Base-by-base conservation (phyloP, 2,888 invertebrate genomes). In the Nebria brevicollis region DNA sequence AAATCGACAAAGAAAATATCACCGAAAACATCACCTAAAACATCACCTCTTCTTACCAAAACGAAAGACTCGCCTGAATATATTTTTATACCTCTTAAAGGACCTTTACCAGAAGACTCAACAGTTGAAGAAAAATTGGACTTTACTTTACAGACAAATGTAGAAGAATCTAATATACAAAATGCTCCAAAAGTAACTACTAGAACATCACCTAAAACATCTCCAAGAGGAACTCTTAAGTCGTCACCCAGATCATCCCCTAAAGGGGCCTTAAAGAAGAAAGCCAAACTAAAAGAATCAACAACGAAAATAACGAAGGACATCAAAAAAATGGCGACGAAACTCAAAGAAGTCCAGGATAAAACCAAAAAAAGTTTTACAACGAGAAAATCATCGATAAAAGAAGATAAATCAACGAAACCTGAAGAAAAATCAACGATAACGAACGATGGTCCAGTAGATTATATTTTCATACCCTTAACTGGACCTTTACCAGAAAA, bases 251-350 rank as follows among this genome's bases (percentile, higher is more conserved):
- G 25, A 11, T 11, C 5, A 20, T 34, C 70, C 11, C 70, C 70
- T 3, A 70, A 70, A 11, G 34, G 70, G 26, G 34, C 34, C 11
- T 34, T 70, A 70, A 70, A 70, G 13, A 26, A 70, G 15, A 70
- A 70, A 70, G 70, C 20, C 26, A 75, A 80, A 65, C 20, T 7
- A 8, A 80, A 80, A 80, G 80, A 80, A 20, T 5, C 72, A 65
- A 65, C 64, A 66, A 73, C 73, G 42, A 80, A 80, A 75, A 8
- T 80, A 75, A 64, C 75, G 11, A 80, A 80, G 65, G 75, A 80
- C 75, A 73, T 78, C 25, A 78, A 78, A 66, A 80, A 80, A 15
- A 42, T 80, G 26, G 75, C 75, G n/a, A 54, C 64, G 11, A 80
- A 80, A 15, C 41, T 80, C 13, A 80, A 75, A 75, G 72, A 26